These are phyloP conservation scores for Brachionus asplanchnoidis DNA, from an alignment of 1,140 invertebrate genomes.

Conservation along the genomic window DNA sequence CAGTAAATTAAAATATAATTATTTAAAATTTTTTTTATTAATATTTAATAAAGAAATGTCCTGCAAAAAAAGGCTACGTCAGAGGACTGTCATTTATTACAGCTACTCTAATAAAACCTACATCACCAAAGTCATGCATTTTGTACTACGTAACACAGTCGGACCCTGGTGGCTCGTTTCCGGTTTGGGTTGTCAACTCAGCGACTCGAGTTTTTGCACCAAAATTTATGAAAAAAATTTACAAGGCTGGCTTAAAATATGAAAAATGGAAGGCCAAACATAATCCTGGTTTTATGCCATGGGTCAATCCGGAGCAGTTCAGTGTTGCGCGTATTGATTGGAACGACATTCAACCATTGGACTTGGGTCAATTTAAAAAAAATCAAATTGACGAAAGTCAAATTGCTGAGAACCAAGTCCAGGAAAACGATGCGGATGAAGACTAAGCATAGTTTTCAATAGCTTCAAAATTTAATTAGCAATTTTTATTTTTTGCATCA, in stretches of 20 bases:
- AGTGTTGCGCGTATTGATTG: conserved; percentile 62
- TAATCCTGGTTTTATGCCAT: conserved; percentile 73
- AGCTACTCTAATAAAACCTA: conserved; percentile 62
- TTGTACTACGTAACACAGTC: conserved; percentile 78
- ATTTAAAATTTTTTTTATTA: neutral
- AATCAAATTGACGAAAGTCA: conserved; percentile 32
- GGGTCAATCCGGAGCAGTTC: conserved; percentile 78
- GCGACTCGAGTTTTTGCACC: conserved; percentile 78
- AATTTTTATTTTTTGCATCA: neutral
- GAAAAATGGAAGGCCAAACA: conserved; percentile 71
- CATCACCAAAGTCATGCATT: conserved; percentile 63
- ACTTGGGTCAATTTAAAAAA: neutral
- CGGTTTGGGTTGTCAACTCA: conserved; percentile 81
- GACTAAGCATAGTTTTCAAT: neutral
- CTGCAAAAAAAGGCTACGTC: conserved; percentile 73
- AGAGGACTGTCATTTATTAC: conserved; percentile 69
- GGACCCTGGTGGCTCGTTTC: conserved; percentile 78
- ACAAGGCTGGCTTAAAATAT: conserved; percentile 73
- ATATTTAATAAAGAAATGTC: conserved; percentile 62
- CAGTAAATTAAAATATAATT: conserved; percentile 53
- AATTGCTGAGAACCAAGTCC: conserved; percentile 21
- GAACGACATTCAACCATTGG: conserved; percentile 43
- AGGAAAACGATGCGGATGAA: neutral
- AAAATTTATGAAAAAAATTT: conserved; percentile 62
- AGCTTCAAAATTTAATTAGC: too few relatives aligned